Base-by-base conservation (phyloP, 2,797 vertebrate species). In the Fundulus diaphanus region DNA sequence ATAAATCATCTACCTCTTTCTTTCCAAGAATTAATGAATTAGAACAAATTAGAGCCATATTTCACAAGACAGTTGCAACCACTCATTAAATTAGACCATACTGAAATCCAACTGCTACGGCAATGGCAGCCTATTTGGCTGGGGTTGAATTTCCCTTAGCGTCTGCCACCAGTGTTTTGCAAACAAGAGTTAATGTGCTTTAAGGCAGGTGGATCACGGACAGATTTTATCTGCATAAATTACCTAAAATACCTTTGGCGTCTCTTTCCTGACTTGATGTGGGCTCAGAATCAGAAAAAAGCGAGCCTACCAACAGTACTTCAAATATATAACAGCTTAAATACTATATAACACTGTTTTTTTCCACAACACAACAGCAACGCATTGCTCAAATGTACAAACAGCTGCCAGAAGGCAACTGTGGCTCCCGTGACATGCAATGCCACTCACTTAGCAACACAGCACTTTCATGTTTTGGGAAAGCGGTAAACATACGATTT, bases 351-450 rank as follows among this genome's bases (percentile, higher is more conserved):
- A 76, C 31, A 61, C 54, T 35, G 12, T 66, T 74, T 74, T 54
- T 13, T 18, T 74, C 54, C 27, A 29, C 54, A 75, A 37, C 22
- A 37, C 59, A 66, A 54, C 57, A 63, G 2, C 27, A 31, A 74
- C 37, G 72, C 29, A 52, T 46, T 15, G 35, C 46, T 71, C 2
- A 12, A 69, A 80, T 59, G 69, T 27, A 79, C 48, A 54, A 57
- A 63, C 69, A 74, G 48, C 66, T 56, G 71, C 66, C 71, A 77
- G 31, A 27, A 73, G 56, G 56, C 56, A 72, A 80, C 81, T 79
- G 51, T 73, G 79, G 80, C 78, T 67, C 20, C 73, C 48, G 48
- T 84, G 81, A 85, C 81, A 85, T 76, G 70, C 71, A 70, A 84
- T 61, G 73, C 70, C 56, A 48, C 71, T 73, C 51, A 31, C 85